Evolutionary conservation across 2,888 invertebrate species (phyloP).

Genomic region (Apamea sordens): DNA sequence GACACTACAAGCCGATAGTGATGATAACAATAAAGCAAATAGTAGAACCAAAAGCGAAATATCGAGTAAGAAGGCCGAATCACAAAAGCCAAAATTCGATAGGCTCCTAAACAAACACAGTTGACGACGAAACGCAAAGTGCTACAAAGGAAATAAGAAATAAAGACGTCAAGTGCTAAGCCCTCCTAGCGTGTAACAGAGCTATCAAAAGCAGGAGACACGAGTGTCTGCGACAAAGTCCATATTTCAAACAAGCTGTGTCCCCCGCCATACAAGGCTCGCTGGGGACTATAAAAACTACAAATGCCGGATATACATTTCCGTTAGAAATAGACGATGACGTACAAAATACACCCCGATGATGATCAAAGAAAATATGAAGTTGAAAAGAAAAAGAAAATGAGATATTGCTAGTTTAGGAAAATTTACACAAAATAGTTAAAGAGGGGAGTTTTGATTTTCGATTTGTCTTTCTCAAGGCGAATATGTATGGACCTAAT

Average conservation of each 20-base stretch:
- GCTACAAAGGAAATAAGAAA: constrained; percentile 28
- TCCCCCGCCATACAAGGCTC: constrained; percentile 32
- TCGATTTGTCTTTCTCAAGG: neutral
- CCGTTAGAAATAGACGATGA: constrained; percentile 71
- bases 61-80: neutral
- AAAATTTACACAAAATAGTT: neutral
- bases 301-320: constrained; percentile 71
- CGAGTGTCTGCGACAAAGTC: constrained; percentile 27
- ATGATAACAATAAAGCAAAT: neutral
- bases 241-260: constrained; percentile 48
- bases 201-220: constrained; percentile 50
- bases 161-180: constrained; percentile 23
- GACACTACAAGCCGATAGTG: neutral
- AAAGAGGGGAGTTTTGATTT: neutral
- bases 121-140: neutral
- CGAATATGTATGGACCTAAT: neutral
- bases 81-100: neutral
- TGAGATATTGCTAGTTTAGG: neutral
- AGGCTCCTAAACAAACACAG: neutral
- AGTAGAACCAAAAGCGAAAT: constrained; percentile 3
- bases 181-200: constrained; percentile 19
- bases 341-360: constrained; percentile 68
- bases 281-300: constrained; percentile 49
- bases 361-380: constrained; percentile 52
- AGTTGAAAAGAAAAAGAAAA: constrained; percentile 5